Base-by-base conservation (phyloP, 1,140 invertebrate species). In the Steinernema feltiae region DNA sequence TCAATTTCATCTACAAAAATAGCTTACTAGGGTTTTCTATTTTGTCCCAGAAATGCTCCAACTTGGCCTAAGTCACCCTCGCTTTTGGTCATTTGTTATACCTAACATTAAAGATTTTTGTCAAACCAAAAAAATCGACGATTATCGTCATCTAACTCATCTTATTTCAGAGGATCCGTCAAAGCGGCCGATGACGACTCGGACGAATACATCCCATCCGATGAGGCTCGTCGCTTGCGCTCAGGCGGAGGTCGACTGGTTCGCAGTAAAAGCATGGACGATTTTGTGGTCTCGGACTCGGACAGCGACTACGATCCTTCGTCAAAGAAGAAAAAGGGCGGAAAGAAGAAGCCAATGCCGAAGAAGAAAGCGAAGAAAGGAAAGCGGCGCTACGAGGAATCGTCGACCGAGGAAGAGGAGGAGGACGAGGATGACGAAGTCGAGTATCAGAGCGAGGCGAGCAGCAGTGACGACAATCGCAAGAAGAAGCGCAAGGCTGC, bases 271-370 rank as follows among this genome's bases (percentile, higher is more conserved):
- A 63, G 53, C 53, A 63, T 63, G 53, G 53, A 63, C 53, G 53
- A 63, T 21, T 63, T 63, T 27, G 53, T 63, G 24, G 53, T 63
- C 7, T 63, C 53, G 7, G 53, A 63, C 53, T 63, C 53, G 15
- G 53, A 63, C 53, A 63, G 53, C 24, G 53, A 63, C 53, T 63
- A 63, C 24, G 24, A 63, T 21, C 53, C 53, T 7, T 12, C 12
- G 24, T 63, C 53, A 27, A 63, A 63, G 24, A 63, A 63, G 53
- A 63, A 63, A 63, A 63, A 63, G 53, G 53, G 53, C 53, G n/a
- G n/a, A n/a, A n/a, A n/a, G n/a, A 63, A 63, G 24, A 63, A 63
- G 24, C 15, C 12, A 21, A 21, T 21, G 53, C 53, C 24, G 2
- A 63, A 63, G 24, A 63, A 63, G 53, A 63, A 63, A 21, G 12